These are phyloP conservation scores for Brachionus plicatilis DNA, from an alignment of 1,140 invertebrate genomes.

Conservation along the genomic window DNA sequence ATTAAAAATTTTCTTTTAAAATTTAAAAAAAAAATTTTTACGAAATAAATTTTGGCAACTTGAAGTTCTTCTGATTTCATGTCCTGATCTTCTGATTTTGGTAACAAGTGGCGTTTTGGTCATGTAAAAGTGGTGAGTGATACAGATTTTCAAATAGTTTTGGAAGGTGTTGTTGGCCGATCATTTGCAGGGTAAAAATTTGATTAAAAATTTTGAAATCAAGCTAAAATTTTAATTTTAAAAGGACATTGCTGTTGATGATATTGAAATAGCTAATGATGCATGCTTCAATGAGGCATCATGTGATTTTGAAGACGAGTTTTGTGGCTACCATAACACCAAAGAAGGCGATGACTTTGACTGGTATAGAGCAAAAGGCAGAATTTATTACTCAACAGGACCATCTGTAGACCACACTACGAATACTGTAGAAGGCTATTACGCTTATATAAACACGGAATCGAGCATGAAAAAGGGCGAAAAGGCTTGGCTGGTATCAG, in stretches of 20 bases:
- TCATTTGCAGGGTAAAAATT: slow-evolving; percentile 9
- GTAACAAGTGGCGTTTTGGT: slow-evolving; percentile 21
- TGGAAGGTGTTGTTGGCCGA: slow-evolving; percentile 12
- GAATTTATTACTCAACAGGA: slow-evolving; percentile 27
- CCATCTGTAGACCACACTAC: slow-evolving; percentile 46
- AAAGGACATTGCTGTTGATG: slow-evolving; percentile 55
- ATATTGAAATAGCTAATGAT: slow-evolving; percentile 47
- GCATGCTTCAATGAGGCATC: slow-evolving; percentile 43
- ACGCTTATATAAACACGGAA: slow-evolving; percentile 43
- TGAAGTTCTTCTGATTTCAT: no score
- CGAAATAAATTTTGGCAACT: no score
- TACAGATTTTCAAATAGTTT: slow-evolving; percentile 11
- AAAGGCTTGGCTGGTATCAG: slow-evolving; percentile 30
- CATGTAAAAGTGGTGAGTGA: slow-evolving; percentile 12
- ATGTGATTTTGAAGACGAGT: slow-evolving; percentile 45
- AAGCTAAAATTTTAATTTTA: neutral
- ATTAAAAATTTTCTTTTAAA: no score
- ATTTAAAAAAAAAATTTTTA: no score
- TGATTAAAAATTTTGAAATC: neutral
- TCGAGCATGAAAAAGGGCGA: neutral
- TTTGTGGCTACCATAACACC: slow-evolving; percentile 45
- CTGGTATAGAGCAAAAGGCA: slow-evolving; percentile 40
- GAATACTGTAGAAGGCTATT: slow-evolving; percentile 39
- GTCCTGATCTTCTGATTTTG: neutral
- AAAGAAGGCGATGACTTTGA: slow-evolving; percentile 42